Conservation (phyloP, 2,888 invertebrate genomes). For the Craniophora ligustri region DNA sequence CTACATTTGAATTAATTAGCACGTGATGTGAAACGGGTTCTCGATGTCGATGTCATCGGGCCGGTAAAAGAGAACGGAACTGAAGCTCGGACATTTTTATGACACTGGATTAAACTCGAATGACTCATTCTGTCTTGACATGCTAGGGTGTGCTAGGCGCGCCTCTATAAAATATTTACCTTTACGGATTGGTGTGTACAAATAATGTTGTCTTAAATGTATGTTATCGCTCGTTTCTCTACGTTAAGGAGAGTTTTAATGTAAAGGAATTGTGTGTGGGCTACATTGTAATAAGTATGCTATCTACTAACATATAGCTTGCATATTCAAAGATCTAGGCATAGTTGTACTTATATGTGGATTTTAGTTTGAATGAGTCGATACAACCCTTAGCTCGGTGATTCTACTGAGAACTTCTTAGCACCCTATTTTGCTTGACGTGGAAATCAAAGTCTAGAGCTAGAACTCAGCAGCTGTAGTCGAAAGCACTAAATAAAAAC, state of each 20-base stretch:
- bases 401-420: too few relatives aligned
- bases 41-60: constrained; percentile 79
- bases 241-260: not conserved
- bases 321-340: too few relatives aligned
- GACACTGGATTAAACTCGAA: constrained; percentile 75
- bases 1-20: constrained; percentile 87
- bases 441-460: too few relatives aligned
- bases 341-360: too few relatives aligned
- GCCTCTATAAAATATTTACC: constrained; percentile 53
- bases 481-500: too few relatives aligned
- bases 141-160: constrained; percentile 68
- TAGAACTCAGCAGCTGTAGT: too few relatives aligned
- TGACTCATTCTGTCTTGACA: constrained; percentile 76
- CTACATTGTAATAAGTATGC: not conserved
- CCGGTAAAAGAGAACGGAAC: constrained; percentile 79
- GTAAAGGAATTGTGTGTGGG: not conserved
- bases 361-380: too few relatives aligned
- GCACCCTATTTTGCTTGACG: too few relatives aligned
- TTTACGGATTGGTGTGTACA: constrained; percentile 27
- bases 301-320: not conserved
- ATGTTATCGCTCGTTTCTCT: not conserved
- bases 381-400: too few relatives aligned
- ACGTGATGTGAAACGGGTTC: constrained; percentile 82
- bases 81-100: constrained; percentile 80
- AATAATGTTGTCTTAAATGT: constrained; percentile 17